phyloP scores from a whole-genome alignment of 1,140 invertebrate species.

The Parasteatoda tepidariorum region DNA sequence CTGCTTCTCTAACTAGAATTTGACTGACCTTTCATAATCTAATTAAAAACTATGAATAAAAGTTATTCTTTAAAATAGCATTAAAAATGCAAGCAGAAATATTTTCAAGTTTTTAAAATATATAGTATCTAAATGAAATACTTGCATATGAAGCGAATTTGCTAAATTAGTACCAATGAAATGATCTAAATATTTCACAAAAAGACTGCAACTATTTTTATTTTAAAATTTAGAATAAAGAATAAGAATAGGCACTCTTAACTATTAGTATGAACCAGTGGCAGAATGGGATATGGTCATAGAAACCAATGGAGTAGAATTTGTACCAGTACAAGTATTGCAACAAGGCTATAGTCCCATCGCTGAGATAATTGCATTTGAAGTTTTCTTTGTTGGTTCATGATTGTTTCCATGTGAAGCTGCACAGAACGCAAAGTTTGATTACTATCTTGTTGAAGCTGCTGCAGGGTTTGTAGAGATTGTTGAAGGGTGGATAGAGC shows the following conservation, averaged over 20 bases:
- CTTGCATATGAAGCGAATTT: background rate
- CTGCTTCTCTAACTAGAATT: too few species aligned
- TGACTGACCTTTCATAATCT: too few species aligned
- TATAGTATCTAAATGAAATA: background rate
- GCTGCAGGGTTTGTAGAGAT: constrained; percentile 29
- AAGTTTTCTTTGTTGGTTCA: constrained; percentile 50
- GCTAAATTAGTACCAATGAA: background rate
- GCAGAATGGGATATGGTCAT: constrained; percentile 27
- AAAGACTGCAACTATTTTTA: background rate
- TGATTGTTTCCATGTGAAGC: constrained; percentile 44
- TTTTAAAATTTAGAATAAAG: background rate
- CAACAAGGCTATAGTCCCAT: constrained; percentile 40
- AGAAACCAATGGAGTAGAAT: constrained; percentile 56
- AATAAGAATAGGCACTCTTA: constrained; percentile 42
- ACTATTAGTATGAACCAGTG: background rate
- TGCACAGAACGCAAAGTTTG: constrained; percentile 35
- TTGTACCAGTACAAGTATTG: constrained; percentile 43
- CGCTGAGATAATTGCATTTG: constrained; percentile 29
- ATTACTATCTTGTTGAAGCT: constrained; percentile 46
- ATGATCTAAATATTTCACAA: background rate
- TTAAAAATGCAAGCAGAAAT: background rate
- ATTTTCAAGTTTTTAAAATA: background rate
- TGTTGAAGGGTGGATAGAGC: constrained; percentile 36
- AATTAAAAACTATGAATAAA: background rate
- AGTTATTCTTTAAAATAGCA: background rate